Conservation (phyloP, 2,888 invertebrate species). For the Pyrrhosoma nymphula region DNA sequence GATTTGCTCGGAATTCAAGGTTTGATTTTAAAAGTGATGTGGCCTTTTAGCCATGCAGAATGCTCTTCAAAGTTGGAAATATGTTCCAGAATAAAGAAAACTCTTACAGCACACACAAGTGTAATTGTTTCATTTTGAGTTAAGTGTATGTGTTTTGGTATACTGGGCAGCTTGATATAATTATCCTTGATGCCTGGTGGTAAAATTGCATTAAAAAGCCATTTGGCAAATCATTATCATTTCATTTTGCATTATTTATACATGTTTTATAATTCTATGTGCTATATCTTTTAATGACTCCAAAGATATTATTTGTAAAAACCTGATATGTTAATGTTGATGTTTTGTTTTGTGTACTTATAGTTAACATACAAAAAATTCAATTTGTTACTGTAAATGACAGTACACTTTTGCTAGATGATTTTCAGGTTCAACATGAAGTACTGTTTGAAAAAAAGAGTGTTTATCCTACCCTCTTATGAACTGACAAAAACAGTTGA, state of each 20-base stretch:
- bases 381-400: conserved; percentile 34
- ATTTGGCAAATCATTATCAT: not conserved
- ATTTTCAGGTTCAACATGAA: conserved; percentile 55
- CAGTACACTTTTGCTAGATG: conserved; percentile 57
- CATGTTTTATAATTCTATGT: conserved; percentile 38
- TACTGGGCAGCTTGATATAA: conserved; percentile 11
- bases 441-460: conserved; percentile 37
- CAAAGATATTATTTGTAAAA: conserved; percentile 33
- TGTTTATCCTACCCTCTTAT: conserved; percentile 56
- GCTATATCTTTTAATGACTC: conserved; percentile 32
- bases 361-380: conserved; percentile 2
- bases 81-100: conserved; percentile 30
- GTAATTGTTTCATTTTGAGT: conserved; percentile 41
- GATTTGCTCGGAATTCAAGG: conserved; percentile 28
- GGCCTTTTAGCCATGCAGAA: conserved; percentile 40
- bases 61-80: conserved; percentile 54
- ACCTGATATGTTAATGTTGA: not conserved
- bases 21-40: conserved; percentile 42
- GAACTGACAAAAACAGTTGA: conserved; percentile 59
- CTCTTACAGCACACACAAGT: conserved; percentile 56
- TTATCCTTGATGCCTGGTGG: not conserved
- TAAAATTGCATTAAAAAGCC: conserved; percentile 16
- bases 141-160: conserved; percentile 46
- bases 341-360: conserved; percentile 33
- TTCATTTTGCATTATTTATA: conserved; percentile 42